These are phyloP conservation scores for Philhelius pedissequus DNA, from an alignment of 2,888 invertebrate species.

Conservation along the genomic window DNA sequence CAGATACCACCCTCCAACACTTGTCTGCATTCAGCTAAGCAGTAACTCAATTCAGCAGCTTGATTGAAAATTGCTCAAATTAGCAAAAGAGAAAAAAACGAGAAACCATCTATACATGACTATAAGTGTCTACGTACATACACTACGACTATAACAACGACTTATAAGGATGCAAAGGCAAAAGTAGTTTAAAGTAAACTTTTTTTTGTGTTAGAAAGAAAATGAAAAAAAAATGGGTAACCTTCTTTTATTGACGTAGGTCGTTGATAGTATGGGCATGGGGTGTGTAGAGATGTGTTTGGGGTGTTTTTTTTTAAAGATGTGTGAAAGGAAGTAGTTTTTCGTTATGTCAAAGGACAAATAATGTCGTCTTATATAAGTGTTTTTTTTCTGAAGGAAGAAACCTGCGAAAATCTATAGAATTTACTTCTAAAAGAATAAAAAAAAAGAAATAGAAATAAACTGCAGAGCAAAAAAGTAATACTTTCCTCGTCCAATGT, in stretches of 20 bases:
- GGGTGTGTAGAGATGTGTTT: neutral
- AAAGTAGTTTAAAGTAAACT: conserved; percentile 16
- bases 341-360: conserved; percentile 43
- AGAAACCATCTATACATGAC: neutral
- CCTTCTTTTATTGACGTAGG: conserved; percentile 29
- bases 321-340: conserved; percentile 1
- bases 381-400: neutral
- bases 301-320: neutral
- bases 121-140: neutral
- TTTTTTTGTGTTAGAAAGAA: conserved; percentile 1
- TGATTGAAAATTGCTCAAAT: conserved; percentile 55
- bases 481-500: conserved; percentile 18
- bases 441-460: neutral
- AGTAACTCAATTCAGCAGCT: conserved; percentile 58
- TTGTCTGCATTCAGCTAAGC: conserved; percentile 45
- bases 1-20: neutral
- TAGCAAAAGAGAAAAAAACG: neutral
- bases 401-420: conserved; percentile 40
- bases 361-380: conserved; percentile 51
- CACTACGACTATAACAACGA: neutral
- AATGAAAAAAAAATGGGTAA: neutral
- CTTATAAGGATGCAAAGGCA: neutral
- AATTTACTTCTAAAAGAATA: conserved; percentile 9
- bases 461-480: neutral
- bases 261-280: neutral